Percentiles rank a stretch among this genome's conserved stretches.
phyloP scores from a whole-genome alignment of 53 echinoderm and acorn worm species.

The Zoroaster sp. region DNA sequence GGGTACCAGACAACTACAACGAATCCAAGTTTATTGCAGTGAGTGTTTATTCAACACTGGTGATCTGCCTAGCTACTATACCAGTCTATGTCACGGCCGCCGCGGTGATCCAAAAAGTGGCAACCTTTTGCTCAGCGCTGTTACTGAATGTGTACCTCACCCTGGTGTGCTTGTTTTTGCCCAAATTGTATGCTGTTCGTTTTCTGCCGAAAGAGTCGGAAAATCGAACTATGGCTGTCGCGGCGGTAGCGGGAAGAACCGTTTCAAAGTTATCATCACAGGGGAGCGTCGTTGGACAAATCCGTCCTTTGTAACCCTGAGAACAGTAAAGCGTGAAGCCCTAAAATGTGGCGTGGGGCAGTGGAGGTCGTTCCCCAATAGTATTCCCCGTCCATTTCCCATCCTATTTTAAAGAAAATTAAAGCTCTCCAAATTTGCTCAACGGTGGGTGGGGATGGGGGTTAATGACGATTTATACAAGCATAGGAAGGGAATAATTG shows the following conservation, averaged over 20 bases:
- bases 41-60: constrained; percentile 61
- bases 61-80: constrained; percentile 35
- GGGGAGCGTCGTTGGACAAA: background rate
- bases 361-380: too few relatives aligned
- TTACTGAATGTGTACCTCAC: constrained; percentile 36
- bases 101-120: constrained; percentile 7
- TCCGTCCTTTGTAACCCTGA: background rate
- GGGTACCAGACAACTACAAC: constrained; percentile 58
- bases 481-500: too few relatives aligned
- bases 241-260: background rate
- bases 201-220: background rate
- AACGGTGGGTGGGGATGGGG: too few relatives aligned
- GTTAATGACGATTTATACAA: too few relatives aligned
- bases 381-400: too few relatives aligned
- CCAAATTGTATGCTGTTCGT: constrained; percentile 53
- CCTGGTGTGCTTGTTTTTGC: constrained; percentile 49
- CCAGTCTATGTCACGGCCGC: constrained; percentile 46
- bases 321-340: too few relatives aligned
- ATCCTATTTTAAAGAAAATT: too few relatives aligned
- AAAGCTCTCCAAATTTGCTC: too few relatives aligned
- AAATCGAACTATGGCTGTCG: background rate
- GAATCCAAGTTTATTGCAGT: constrained; percentile 56
- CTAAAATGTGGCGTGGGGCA: too few relatives aligned
- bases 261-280: background rate
- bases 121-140: constrained; percentile 26